Conservation (phyloP, 2,797 vertebrate genomes). For the Babyrousa celebensis region DNA sequence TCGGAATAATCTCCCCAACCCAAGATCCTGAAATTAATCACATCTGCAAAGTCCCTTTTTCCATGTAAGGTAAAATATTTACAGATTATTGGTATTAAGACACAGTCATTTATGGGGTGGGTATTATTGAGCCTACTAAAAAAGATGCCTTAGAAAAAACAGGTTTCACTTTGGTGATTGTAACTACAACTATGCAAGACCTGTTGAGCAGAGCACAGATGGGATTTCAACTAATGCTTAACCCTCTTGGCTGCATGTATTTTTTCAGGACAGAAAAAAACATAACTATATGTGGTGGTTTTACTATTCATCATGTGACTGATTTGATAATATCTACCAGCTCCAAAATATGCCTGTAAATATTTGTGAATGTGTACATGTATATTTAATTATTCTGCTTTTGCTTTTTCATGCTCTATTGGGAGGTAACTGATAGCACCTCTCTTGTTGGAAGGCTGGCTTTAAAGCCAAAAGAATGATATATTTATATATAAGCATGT, state of each 20-base stretch:
- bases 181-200: background rate
- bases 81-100: background rate
- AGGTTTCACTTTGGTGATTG: background rate
- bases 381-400: background rate
- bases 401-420: background rate
- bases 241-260: accelerated
- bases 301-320: background rate
- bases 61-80: background rate
- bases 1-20: background rate
- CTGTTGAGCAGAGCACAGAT: background rate
- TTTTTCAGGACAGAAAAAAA: background rate
- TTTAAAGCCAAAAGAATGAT: background rate
- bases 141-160: background rate
- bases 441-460: background rate
- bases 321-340: background rate
- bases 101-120: accelerated
- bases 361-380: background rate
- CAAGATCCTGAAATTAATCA: background rate
- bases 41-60: background rate
- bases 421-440: background rate
- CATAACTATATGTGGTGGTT: background rate
- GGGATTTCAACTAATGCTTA: background rate
- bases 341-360: background rate
- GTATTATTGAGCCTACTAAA: background rate
- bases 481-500: background rate